Conservation (phyloP, 1,140 invertebrate genomes). For the Pseudomyrmex gracilis region DNA sequence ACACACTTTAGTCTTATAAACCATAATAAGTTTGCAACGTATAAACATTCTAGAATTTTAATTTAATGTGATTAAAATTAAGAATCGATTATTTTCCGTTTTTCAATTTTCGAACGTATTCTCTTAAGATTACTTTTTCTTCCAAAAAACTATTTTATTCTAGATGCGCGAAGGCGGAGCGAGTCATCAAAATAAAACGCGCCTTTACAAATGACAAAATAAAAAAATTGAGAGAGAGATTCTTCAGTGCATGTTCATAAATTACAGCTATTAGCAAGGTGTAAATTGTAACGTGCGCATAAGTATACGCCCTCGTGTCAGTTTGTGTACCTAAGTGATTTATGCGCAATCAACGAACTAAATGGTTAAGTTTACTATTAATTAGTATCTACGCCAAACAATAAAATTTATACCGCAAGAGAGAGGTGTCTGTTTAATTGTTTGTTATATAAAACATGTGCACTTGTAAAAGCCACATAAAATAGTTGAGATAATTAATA, state of each 20-base stretch:
- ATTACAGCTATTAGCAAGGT: slow-evolving; percentile 44
- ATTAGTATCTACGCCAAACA: slow-evolving; percentile 61
- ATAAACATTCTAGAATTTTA: neutral
- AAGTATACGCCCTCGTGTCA: slow-evolving; percentile 46
- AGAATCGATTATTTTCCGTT: slow-evolving; percentile 21
- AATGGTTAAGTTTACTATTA: slow-evolving; percentile 64
- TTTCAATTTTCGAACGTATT: slow-evolving; percentile 11
- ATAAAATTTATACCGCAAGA: slow-evolving; percentile 47
- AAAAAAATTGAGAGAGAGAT: slow-evolving; percentile 52
- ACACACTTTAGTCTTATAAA: neutral
- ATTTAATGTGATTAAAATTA: neutral
- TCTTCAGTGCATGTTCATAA: slow-evolving; percentile 49
- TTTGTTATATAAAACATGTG: slow-evolving; percentile 44
- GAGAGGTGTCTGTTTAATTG: slow-evolving; percentile 52
- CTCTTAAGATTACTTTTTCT: neutral
- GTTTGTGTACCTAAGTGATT: slow-evolving; percentile 43
- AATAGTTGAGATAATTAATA: slow-evolving; percentile 47
- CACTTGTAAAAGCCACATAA: slow-evolving; percentile 35
- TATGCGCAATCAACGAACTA: slow-evolving; percentile 52
- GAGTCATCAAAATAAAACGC: slow-evolving; percentile 45
- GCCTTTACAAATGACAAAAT: slow-evolving; percentile 51
- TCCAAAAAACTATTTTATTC: slow-evolving; percentile 41
- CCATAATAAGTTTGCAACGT: neutral
- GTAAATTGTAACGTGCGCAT: slow-evolving; percentile 52
- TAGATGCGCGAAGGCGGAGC: slow-evolving; percentile 31